Evolutionary conservation across 1,140 invertebrate genomes (phyloP).

Genomic region (Scaptomyza montana): DNA sequence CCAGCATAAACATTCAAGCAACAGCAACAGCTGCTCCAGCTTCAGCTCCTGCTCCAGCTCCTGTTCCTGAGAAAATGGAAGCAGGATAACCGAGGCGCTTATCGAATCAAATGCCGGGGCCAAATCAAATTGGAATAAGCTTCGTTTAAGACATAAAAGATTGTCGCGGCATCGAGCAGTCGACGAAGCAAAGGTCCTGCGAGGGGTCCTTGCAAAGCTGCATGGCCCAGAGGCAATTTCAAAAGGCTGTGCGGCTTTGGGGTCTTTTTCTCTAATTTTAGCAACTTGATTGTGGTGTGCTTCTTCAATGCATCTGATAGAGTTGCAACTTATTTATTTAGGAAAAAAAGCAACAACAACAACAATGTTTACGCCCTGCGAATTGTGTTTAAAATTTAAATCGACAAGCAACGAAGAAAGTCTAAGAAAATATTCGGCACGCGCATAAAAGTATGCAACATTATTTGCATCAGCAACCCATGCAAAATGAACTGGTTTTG

Average conservation of each 20-base stretch:
- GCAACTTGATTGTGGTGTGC: slow-evolving; percentile 40
- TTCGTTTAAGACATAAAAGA: slow-evolving; percentile 78
- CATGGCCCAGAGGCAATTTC: slow-evolving; percentile 8
- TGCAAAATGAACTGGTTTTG: slow-evolving; percentile 38
- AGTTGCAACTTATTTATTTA: slow-evolving; percentile 81
- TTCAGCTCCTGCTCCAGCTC: background rate
- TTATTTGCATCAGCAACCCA: slow-evolving; percentile 28
- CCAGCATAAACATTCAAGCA: slow-evolving; percentile 71
- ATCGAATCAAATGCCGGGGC: slow-evolving; percentile 74
- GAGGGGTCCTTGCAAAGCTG: background rate
- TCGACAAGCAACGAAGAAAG: slow-evolving; percentile 21
- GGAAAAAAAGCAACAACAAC: slow-evolving; percentile 61
- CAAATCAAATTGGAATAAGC: slow-evolving; percentile 78
- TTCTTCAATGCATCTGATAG: slow-evolving; percentile 42
- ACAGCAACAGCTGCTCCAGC: slow-evolving; percentile 17
- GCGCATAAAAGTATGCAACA: slow-evolving; percentile 55
- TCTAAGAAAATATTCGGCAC: slow-evolving; percentile 20
- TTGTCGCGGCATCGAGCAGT: slow-evolving; percentile 61
- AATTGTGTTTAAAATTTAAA: slow-evolving; percentile 76
- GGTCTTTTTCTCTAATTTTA: background rate
- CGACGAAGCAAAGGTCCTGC: background rate
- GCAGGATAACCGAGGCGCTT: slow-evolving; percentile 63
- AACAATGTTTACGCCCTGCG: slow-evolving; percentile 62
- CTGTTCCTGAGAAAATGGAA: slow-evolving; percentile 12
- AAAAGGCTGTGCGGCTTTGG: slow-evolving; percentile 25